Conservation (phyloP, 1,140 invertebrate species). For the Drosophila grimshawi region DNA sequence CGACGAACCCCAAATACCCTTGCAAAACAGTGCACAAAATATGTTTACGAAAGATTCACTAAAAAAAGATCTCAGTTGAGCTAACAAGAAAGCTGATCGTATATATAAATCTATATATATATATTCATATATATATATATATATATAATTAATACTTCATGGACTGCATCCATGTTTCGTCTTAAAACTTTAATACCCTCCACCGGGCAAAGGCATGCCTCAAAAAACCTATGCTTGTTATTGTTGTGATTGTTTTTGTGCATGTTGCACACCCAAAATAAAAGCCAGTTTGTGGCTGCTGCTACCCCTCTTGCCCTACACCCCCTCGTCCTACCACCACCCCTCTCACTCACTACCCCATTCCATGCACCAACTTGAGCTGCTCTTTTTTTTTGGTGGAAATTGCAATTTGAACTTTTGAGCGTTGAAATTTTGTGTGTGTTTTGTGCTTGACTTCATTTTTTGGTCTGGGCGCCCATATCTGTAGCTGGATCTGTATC, state of each 20-base stretch:
- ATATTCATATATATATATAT: too few species aligned
- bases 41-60: too few species aligned
- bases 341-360: neutral
- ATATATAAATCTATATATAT: too few species aligned
- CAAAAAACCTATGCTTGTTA: constrained; percentile 3
- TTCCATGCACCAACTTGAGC: too few species aligned
- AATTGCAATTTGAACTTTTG: constrained; percentile 20
- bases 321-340: neutral
- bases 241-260: constrained; percentile 33
- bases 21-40: neutral
- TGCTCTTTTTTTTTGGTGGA: neutral
- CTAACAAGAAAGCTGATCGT: too few species aligned
- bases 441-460: constrained; percentile 9
- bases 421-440: constrained; percentile 6
- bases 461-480: neutral
- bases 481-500: constrained; percentile 4
- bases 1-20: neutral
- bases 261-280: constrained; percentile 36
- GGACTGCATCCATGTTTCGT: too few species aligned
- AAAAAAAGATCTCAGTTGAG: too few species aligned
- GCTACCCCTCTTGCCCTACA: too few species aligned
- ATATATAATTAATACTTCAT: too few species aligned
- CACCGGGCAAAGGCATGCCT: too few species aligned
- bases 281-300: neutral
- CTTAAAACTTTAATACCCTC: neutral